Conservation (phyloP, 2,113 vertebrate species). For the Scortum barcoo region DNA sequence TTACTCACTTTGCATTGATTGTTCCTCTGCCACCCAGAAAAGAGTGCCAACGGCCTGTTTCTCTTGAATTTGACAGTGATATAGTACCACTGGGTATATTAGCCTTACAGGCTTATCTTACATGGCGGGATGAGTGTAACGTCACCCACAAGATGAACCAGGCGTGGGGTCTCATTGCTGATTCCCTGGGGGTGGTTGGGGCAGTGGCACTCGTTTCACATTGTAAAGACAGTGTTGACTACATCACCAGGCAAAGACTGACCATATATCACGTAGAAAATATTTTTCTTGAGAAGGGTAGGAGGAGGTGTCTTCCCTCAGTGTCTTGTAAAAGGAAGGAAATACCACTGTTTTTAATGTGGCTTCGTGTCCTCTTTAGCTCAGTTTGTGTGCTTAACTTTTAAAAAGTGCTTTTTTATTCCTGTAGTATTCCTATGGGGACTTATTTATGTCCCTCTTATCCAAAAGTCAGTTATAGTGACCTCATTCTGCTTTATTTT, state of each 20-base stretch:
- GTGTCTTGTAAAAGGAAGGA: conserved; percentile 12
- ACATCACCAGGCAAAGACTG: conserved; percentile 32
- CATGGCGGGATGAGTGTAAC: conserved; percentile 32
- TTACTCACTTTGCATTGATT: conserved; percentile 59
- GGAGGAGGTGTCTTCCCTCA: conserved; percentile 6
- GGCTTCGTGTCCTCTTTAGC: background rate
- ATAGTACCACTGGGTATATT: conserved; percentile 37
- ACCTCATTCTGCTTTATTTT: conserved; percentile 47
- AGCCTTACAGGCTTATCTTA: conserved; percentile 53
- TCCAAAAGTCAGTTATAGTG: conserved; percentile 23
- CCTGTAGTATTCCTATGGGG: conserved; percentile 6
- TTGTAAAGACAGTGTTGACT: conserved; percentile 38
- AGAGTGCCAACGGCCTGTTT: conserved; percentile 47
- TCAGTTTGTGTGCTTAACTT: background rate
- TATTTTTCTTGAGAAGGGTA: conserved; percentile 3
- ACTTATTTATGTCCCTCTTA: conserved; percentile 16
- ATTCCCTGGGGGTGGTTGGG: conserved; percentile 10
- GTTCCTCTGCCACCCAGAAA: conserved; percentile 52
- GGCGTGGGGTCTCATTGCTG: conserved; percentile 1
- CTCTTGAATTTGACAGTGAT: conserved; percentile 51
- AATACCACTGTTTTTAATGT: background rate
- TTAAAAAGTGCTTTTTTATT: background rate
- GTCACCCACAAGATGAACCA: conserved; percentile 34
- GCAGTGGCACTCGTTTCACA: conserved; percentile 55
- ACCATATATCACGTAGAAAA: conserved; percentile 46